phyloP scores from a whole-genome alignment of 2,797 vertebrate species.

The Chelmon rostratus region DNA sequence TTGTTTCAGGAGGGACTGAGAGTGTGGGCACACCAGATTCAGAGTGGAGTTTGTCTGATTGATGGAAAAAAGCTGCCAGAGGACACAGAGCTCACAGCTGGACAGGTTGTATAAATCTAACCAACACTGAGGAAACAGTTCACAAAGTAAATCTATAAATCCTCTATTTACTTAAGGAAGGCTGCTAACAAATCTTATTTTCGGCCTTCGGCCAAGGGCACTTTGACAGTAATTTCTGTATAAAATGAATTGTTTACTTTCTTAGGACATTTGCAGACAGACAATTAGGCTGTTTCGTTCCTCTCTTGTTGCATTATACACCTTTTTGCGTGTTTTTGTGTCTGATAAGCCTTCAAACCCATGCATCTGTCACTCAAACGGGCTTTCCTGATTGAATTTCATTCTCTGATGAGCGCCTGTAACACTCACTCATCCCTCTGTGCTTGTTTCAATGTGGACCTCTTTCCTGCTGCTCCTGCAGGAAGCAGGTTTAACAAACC shows the following conservation, averaged over 20 bases:
- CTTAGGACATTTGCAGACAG: too few relatives aligned
- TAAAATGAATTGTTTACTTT: not conserved
- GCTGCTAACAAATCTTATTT: too few relatives aligned
- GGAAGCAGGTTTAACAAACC: too few relatives aligned
- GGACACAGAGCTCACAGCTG: conserved; percentile 83
- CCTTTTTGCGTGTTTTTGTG: not conserved
- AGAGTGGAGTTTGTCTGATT: conserved; percentile 89
- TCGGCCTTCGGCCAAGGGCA: conserved; percentile 3
- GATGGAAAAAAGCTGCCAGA: conserved; percentile 88
- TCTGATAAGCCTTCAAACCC: too few relatives aligned
- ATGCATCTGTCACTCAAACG: too few relatives aligned
- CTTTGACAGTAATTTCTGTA: not conserved
- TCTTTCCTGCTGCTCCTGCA: too few relatives aligned
- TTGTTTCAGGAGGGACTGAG: conserved; percentile 89
- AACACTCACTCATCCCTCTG: too few relatives aligned
- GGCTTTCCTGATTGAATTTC: too few relatives aligned
- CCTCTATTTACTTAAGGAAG: not conserved
- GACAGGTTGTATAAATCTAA: conserved; percentile 63
- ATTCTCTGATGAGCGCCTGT: too few relatives aligned
- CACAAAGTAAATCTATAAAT: not conserved
- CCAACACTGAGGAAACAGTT: not conserved
- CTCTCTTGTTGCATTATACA: not conserved
- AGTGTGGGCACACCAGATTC: conserved; percentile 91
- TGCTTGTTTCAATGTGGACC: too few relatives aligned
- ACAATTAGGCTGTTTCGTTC: not conserved